Evolutionary conservation across 1,140 invertebrate genomes (phyloP).

Genomic region (Drosophila setifemur): DNA sequence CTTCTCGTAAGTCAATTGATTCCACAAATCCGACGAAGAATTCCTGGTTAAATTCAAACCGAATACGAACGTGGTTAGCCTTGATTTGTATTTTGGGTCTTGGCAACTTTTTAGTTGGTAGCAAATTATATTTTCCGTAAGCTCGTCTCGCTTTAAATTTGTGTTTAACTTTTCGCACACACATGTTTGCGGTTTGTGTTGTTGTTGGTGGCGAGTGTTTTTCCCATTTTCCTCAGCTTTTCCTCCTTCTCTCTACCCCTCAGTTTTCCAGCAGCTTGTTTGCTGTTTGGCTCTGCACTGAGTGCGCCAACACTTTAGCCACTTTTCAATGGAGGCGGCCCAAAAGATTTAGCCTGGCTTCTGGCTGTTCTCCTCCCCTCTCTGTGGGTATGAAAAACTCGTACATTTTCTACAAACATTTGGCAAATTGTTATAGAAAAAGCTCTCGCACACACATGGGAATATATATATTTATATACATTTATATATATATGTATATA

Average conservation of each 20-base stretch:
- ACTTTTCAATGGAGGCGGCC: constrained; percentile 54
- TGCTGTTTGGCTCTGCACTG: constrained; percentile 27
- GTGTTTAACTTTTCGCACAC: constrained; percentile 16
- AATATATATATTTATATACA: constrained; percentile 15
- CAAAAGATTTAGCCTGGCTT: constrained; percentile 19
- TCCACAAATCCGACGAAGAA: too few relatives aligned
- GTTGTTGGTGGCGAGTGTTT: not conserved
- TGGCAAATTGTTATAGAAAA: constrained; percentile 72
- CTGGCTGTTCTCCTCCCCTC: not conserved
- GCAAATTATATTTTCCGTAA: not conserved
- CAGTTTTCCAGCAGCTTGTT: constrained; percentile 10
- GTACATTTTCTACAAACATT: constrained; percentile 64
- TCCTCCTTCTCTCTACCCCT: not conserved
- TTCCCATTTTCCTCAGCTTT: not conserved
- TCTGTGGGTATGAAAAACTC: constrained; percentile 43
- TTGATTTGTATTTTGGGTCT: not conserved
- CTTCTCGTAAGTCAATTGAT: too few relatives aligned
- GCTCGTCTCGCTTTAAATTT: constrained; percentile 13
- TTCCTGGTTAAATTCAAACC: too few relatives aligned
- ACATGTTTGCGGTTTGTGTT: constrained; percentile 22
- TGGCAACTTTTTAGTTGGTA: not conserved
- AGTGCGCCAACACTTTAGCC: constrained; percentile 53
- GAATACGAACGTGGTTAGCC: not conserved
- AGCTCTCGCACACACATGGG: constrained; percentile 28
- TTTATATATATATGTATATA: constrained; percentile 10